Evolutionary conservation across 2,113 vertebrate species (phyloP), one percentile per base, ranked within the genome.

Genomic region (Atlantisia rogersi): DNA sequence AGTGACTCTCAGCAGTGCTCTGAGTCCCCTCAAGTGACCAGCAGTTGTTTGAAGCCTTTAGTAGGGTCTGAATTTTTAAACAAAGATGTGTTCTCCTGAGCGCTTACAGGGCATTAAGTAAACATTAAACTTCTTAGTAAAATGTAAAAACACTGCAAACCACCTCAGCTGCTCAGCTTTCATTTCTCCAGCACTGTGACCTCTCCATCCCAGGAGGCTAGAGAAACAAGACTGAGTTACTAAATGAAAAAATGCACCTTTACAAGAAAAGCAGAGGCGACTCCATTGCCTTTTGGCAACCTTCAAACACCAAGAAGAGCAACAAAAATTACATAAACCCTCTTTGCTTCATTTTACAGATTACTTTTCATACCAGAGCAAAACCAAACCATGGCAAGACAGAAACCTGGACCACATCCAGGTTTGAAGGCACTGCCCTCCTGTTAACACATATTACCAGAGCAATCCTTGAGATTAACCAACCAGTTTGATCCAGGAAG

Each of bases 31-130:
- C 24, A 63, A 35, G 48, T n/a, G 42, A 81, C 44, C 42, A 84
- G 42, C 16, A 64, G 58, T 46, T 71, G 18, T 64, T 39, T 55
- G 55, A 91, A 94, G 83, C 77, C 81, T 93, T 92, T 73, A 71
- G 77, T 32, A 94, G 74, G 81, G 39, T 90, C 65, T 93, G 83
- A 90, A 94, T 85, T 84, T 92, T 96, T 77, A 91, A 94, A 86
- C 55, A 89, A 82, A 87, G 50, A 44, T 16, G 29, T 39, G 71
- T 55, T 82, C 86, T 80, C 91, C 52, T 48, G 69, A 73, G 90
- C 15, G 29, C 76, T 92, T 89, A 91, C 50, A 76, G 52, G 91
- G 83, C 77, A 94, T 92, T 95, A 96, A 85, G 77, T 64, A 95
- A 93, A 82, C 83, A 88, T 84, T 91, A 86, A 71, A 88, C 77